Conservation (phyloP, 1,140 invertebrate genomes). For the Hylyphantes graminicola region DNA sequence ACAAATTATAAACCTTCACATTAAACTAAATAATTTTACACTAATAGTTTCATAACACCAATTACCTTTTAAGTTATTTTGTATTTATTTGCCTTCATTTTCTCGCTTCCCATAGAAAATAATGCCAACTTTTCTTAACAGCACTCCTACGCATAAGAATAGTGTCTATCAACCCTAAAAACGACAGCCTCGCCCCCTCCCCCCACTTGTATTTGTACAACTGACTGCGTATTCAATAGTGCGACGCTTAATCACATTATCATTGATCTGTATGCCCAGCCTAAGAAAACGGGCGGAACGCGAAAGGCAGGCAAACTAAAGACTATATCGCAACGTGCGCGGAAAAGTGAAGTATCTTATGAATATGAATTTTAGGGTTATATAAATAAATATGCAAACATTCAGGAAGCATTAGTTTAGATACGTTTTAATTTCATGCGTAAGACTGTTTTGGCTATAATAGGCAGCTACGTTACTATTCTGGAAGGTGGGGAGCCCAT, state of each 20-base stretch:
- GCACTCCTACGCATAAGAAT: not conserved
- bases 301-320: not conserved
- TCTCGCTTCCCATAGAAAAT: not conserved
- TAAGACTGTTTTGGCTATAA: too few species aligned
- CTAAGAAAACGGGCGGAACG: not conserved
- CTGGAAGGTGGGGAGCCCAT: too few species aligned
- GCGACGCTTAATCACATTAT: constrained; percentile 55
- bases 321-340: not conserved
- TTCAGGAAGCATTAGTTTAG: too few species aligned
- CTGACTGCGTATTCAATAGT: constrained; percentile 52
- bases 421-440: too few species aligned
- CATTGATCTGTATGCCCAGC: constrained; percentile 56
- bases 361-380: too few species aligned
- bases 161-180: constrained; percentile 7
- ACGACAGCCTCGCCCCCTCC: not conserved
- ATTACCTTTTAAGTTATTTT: too few species aligned
- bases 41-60: too few species aligned
- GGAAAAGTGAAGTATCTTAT: not conserved
- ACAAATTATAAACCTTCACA: too few species aligned
- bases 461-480: too few species aligned
- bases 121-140: not conserved
- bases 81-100: too few species aligned
- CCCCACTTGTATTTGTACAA: constrained; percentile 35
- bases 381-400: too few species aligned
- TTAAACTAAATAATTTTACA: too few species aligned